These are phyloP conservation scores for Crossaster papposus DNA, from an alignment of 53 echinoderm and acorn worm species.

Conservation along the genomic window DNA sequence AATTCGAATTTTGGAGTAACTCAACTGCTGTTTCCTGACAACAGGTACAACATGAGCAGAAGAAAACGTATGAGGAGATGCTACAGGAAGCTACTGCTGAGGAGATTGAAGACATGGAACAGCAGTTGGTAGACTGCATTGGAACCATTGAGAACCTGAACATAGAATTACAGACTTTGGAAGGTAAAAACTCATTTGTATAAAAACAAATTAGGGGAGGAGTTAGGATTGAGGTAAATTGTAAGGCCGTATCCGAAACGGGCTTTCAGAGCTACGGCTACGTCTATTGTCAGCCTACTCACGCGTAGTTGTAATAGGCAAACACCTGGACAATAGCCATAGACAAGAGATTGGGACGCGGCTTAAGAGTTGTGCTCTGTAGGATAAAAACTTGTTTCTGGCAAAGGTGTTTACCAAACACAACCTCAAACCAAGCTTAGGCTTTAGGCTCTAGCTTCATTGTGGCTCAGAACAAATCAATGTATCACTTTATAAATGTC, in stretches of 20 bases:
- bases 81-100: slow-evolving; percentile 58
- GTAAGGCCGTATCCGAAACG: no score
- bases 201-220: no score
- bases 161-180: slow-evolving; percentile 66
- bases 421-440: background rate
- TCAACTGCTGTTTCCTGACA: background rate
- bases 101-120: slow-evolving; percentile 77
- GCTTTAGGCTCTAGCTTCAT: no score
- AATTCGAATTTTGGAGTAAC: background rate
- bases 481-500: no score
- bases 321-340: no score
- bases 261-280: no score
- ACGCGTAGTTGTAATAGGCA: no score
- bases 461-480: no score
- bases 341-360: no score
- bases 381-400: background rate
- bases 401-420: background rate
- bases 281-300: no score
- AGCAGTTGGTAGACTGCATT: slow-evolving; percentile 76
- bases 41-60: slow-evolving; percentile 70
- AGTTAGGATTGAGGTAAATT: background rate
- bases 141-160: slow-evolving; percentile 66
- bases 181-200: slow-evolving; percentile 55
- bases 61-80: slow-evolving; percentile 66
- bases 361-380: background rate